A percentile compares a stretch with the other conserved stretches of the same genome.
Conservation (phyloP, 2,888 invertebrate species). For the Eilema sororculum region DNA sequence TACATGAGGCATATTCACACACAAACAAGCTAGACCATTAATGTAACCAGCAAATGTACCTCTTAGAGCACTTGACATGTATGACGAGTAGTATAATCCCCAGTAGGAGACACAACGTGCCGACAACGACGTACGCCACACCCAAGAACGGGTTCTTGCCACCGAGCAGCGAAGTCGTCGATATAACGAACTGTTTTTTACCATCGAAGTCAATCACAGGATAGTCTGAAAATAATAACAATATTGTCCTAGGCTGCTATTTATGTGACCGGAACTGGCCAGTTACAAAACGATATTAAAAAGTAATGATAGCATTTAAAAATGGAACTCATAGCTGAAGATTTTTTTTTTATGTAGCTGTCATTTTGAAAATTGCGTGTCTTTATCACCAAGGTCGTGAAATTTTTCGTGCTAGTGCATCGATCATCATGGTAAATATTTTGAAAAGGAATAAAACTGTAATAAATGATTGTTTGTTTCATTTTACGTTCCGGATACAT, state of each 20-base stretch:
- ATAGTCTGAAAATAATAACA: conserved; percentile 89
- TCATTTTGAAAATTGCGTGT: no score
- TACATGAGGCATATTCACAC: neutral
- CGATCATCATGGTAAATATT: no score
- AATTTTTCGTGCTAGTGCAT: no score
- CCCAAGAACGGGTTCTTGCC: conserved; percentile 99
- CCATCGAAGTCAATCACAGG: conserved; percentile 97
- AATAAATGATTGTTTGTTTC: no score
- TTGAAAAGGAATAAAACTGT: no score
- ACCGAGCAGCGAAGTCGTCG: conserved; percentile 98
- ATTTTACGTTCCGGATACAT: no score
- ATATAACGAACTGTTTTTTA: conserved; percentile 97
- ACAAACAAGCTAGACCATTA: neutral
- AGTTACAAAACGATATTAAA: no score
- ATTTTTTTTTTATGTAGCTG: no score
- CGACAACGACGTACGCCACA: conserved; percentile 99
- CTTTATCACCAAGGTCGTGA: no score
- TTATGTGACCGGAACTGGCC: no score
- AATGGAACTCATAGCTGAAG: no score
- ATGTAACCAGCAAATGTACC: conserved; percentile 83
- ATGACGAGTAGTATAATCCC: conserved; percentile 97
- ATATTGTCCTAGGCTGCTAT: neutral
- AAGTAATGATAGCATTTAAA: no score
- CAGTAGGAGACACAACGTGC: conserved; percentile 96
- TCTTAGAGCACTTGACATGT: conserved; percentile 98